Evolutionary conservation across 2,113 vertebrate species (phyloP), one percentile per base, ranked within the genome.

Genomic region (Saimiri boliviensis): DNA sequence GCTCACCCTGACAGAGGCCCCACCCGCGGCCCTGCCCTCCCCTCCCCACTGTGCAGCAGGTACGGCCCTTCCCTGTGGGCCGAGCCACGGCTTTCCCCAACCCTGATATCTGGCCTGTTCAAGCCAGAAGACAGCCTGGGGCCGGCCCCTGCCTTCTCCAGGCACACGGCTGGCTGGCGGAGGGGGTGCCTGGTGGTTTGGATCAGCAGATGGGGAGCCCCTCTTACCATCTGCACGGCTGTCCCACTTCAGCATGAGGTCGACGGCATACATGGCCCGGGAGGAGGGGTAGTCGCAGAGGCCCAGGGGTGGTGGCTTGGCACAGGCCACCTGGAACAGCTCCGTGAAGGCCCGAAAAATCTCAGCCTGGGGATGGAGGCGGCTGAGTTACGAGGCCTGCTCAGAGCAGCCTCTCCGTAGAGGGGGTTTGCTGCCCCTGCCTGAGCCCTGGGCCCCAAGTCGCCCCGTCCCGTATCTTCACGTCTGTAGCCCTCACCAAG

Each of bases 201-300:
- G 37, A 66, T 8, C 3, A 4, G 30, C 8, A 86, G 8, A 11
- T 0, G 5, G 85, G 77, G 47, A 0, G 1, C 47, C 32, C 21
- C 49, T 21, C 98, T 99, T 91, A 99, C 99, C 99, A 52, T 99
- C 98, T 14, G 96, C 97, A 25, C 87, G 2, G 95, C 95, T 30
- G 37, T 98, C 98, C 99, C 99, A 99, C 95, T 99, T 99, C 5
- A 99, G 98, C 99, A 99, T 99, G 96, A 99, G 97, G 97, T 99
- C 99, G 6, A 99, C 94, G 2, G 99, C 99, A 0, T 99, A 99
- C 81, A 99, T 98, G 0, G 99, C 99, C 82, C 99, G 98, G 35
- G 99, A 99, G 0, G 99, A 99, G 0, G 99, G 99, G 94, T 99
- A 99, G 35, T 99, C 83, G 0, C 99, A 99, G 73, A 99, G 98